These are phyloP conservation scores for Syngnathoides biaculeatus DNA, from an alignment of 2,113 vertebrate species.

Conservation along the genomic window DNA sequence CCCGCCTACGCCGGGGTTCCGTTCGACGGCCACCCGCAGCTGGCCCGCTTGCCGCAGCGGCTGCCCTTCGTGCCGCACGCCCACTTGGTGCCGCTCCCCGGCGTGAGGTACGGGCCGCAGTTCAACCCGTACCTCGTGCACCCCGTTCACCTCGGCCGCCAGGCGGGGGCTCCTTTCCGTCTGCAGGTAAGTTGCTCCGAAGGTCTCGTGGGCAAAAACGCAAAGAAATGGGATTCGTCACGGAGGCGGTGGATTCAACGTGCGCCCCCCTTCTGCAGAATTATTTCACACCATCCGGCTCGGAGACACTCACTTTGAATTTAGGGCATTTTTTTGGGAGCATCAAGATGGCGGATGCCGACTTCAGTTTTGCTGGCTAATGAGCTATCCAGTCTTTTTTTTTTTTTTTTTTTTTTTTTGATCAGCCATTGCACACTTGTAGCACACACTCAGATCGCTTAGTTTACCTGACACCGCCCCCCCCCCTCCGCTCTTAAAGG, in stretches of 20 bases:
- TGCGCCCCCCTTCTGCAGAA: not conserved
- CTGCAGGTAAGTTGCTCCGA: not conserved
- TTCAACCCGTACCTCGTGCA: conserved; percentile 7
- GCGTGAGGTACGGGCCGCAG: conserved; percentile 5
- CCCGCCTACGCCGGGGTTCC: not conserved
- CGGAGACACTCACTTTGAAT: not conserved
- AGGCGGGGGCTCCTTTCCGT: conserved; percentile 7
- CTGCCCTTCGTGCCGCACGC: not conserved
- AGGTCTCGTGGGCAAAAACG: not conserved
- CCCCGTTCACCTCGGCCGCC: conserved; percentile 4
- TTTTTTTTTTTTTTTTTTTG: too few species aligned
- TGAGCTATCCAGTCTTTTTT: too few species aligned
- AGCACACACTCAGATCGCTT: too few species aligned
- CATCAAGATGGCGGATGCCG: too few species aligned
- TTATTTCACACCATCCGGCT: not conserved
- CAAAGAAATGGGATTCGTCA: not conserved
- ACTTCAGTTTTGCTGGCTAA: too few species aligned
- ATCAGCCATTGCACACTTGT: too few species aligned
- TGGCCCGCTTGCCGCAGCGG: not conserved
- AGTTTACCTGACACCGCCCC: too few species aligned
- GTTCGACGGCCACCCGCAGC: not conserved
- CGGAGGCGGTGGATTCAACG: not conserved
- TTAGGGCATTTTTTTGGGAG: too few species aligned
- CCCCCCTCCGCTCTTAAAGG: too few species aligned
- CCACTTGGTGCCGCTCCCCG: not conserved